Percentiles rank a stretch among this genome's conserved stretches.
Conservation (phyloP, 2,797 vertebrate species). For the Malacoraja senta region DNA sequence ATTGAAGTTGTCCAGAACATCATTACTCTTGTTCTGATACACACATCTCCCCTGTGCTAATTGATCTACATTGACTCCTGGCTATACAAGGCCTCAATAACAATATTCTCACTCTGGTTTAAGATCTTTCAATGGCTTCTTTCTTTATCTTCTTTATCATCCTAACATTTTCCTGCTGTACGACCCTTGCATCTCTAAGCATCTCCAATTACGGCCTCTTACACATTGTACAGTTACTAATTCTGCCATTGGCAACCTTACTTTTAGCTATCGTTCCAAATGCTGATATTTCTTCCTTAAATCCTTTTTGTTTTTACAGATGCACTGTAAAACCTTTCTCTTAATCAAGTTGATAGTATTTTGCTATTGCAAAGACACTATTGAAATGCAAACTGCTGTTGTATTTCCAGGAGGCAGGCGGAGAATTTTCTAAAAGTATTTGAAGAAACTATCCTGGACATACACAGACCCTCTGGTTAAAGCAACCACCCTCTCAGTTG, state of each 20-base stretch:
- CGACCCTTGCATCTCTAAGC: background rate
- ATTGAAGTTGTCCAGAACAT: background rate
- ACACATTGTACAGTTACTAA: background rate
- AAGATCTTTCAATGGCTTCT: background rate
- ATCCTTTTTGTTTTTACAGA: background rate
- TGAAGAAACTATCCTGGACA: background rate
- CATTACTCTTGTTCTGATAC: background rate
- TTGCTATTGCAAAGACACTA: background rate
- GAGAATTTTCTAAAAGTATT: background rate
- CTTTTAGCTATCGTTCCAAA: background rate
- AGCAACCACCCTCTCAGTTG: background rate
- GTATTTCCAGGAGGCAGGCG: background rate
- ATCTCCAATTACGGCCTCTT: background rate
- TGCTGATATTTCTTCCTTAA: background rate
- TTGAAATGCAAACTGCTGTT: background rate
- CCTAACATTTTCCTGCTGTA: background rate
- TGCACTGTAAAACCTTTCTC: background rate
- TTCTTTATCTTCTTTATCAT: background rate
- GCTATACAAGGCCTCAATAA: background rate
- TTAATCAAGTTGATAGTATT: background rate
- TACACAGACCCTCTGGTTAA: background rate
- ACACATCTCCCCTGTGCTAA: background rate
- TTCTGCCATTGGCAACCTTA: background rate
- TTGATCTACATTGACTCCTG: background rate
- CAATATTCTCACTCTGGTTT: too few relatives aligned